Conservation (phyloP, 2,797 vertebrate genomes). For the Leucoraja ocellata region DNA sequence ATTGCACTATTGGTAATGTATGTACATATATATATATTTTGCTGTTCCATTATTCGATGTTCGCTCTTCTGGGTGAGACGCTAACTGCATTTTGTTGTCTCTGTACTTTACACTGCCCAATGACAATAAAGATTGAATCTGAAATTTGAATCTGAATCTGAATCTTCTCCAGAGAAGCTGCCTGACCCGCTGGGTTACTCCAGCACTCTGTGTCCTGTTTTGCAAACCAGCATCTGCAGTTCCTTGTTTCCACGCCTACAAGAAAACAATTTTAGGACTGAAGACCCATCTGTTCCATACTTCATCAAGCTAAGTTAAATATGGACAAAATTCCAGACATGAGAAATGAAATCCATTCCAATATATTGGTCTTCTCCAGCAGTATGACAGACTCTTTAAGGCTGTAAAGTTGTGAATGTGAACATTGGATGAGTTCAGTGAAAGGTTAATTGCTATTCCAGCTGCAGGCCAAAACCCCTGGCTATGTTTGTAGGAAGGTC, state of each 20-base stretch:
- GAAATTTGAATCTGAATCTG: no score
- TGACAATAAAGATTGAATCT: no score
- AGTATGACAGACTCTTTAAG: neutral
- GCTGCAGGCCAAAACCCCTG: neutral
- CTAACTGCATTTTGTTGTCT: no score
- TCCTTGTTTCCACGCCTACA: neutral
- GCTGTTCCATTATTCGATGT: no score
- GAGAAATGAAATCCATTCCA: neutral
- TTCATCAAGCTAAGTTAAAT: neutral
- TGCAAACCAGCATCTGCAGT: no score
- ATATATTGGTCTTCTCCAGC: neutral
- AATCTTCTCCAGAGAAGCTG: no score
- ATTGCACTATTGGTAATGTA: no score
- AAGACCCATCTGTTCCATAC: neutral
- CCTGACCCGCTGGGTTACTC: no score
- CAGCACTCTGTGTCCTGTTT: no score
- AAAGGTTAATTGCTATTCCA: conserved; percentile 5
- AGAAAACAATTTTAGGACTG: neutral
- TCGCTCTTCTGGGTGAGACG: no score
- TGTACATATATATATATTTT: no score
- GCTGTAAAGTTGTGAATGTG: neutral
- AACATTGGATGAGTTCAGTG: neutral
- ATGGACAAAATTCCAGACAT: neutral
- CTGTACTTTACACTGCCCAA: no score
- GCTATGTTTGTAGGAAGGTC: neutral